Evolutionary conservation across 2,888 invertebrate genomes (phyloP), one percentile per base, ranked within the genome.

Genomic region (Callyntrura guangdongensis): DNA sequence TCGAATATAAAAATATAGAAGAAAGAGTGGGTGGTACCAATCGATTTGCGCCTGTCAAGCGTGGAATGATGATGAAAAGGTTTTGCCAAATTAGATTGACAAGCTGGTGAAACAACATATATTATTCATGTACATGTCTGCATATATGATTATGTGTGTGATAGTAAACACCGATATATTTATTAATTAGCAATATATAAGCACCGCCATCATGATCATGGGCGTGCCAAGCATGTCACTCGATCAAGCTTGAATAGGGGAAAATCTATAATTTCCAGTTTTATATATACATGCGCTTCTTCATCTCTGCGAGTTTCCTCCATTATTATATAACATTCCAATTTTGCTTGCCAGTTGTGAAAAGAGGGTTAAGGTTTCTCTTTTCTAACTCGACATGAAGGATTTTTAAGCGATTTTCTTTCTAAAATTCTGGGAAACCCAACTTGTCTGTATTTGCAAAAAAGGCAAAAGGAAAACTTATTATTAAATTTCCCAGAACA

Each of bases 221-320:
- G 69, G 69, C 69, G 69, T 69, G 69, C 14, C 69, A 69, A n/a
- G 36, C 12, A 69, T 36, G 69, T 69, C 69, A 69, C 69, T 69
- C 17, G 69, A 36, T 8, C 8, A 25, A 64, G 22, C 64, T 64
- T 64, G 64, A 36, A 27, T 1, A 69, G 36, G 69, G 36, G 14
- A 69, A 69, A 69, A 36, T 36, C 69, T 36, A 69, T 69, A 69
- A 69, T 69, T 69, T 69, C 36, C n/a, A 69, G 69, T 36, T 69
- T 69, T 36, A 27, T 69, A 36, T 36, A 17, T 36, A 27, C 36
- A 36, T n/a, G n/a, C 36, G 69, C 36, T 36, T 12, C 25, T 69
- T 36, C n/a, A 14, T 64, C 64, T 36, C 17, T 27, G 27, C n/a
- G 6, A 14, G 59, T 6, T 22, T 22, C 64, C 25, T 9, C 3